Base-by-base conservation (phyloP, 2,797 vertebrate genomes). In the Falco berigora region DNA sequence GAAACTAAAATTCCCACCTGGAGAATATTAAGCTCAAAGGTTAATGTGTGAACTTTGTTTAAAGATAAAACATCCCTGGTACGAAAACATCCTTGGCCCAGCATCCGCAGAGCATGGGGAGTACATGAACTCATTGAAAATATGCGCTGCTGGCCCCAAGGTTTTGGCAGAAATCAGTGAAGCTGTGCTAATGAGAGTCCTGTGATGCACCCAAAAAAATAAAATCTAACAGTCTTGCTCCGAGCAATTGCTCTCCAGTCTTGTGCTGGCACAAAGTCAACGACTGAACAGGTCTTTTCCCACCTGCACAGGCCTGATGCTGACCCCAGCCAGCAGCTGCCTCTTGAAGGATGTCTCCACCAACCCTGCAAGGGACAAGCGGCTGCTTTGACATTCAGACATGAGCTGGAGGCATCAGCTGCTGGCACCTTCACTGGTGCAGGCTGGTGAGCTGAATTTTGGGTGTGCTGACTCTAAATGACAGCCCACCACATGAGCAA, bases 181-280 rank as follows among this genome's bases (percentile, higher is more conserved):
- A 67, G 63, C 28, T 49, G 47, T 12, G 67, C 84, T 89, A 4
- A 0, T 16, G 50, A 66, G 73, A 74, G 69, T 40, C 69, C 44
- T 2, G 4, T 61, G 88, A 38, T 64, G 66, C 73, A 47, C 73
- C 25, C 59, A 80, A 30, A 75, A 15, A 62, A 18, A 80, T 8
- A 8, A 17, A 9, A 64, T 12, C 75, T 34, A 44, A 67, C 30
- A 61, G 68, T 11, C 71, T 28, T 23, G 23, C 22, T 76, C 58
- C 52, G 3, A 85, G 32, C 0, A 0, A 9, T 15, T 1, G 0
- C 62, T 50, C 80, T 32, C 67, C 68, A 66, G 50, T 7, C 32
- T 67, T 9, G 14, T 42, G 8, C 56, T 24, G 58, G 58, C 78
- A 76, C 22, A 36, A 47, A 42, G n/a, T n/a, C 88, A 49, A 2